Evolutionary conservation across 2,113 vertebrate genomes (phyloP).

Genomic region (Campylomormyrus tamandua): DNA sequence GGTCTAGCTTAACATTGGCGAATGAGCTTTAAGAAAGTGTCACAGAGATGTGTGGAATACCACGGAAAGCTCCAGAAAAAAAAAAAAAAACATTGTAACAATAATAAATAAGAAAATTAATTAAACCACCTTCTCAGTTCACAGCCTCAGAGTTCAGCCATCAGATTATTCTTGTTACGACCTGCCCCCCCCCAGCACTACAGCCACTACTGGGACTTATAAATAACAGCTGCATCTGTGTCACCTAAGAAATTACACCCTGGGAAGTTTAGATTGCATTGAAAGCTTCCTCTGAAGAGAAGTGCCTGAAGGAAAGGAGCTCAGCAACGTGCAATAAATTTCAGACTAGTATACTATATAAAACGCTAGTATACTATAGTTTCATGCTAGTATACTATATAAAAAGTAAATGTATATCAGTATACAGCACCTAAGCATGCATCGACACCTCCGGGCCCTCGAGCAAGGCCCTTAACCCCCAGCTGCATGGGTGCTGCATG

Average conservation of each 20-base stretch:
- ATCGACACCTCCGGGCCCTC: not conserved
- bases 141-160: not conserved
- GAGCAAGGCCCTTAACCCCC: not conserved
- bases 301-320: not conserved
- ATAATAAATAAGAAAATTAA: not conserved
- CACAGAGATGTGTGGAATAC: not conserved
- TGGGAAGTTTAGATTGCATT: not conserved
- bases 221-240: not conserved
- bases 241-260: not conserved
- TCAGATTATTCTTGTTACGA: not conserved
- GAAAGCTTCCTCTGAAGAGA: not conserved
- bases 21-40: not conserved
- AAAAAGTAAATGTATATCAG: not conserved
- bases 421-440: not conserved
- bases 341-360: not conserved
- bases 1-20: not conserved
- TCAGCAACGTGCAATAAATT: not conserved
- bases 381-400: not conserved
- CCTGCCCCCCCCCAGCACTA: not conserved
- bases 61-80: not conserved
- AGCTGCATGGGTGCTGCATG: not conserved
- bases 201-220: not conserved
- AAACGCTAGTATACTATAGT: too few relatives aligned
- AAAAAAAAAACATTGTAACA: not conserved
- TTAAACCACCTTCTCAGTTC: not conserved